These are phyloP conservation scores for Leptothorax acervorum DNA, from an alignment of 2,888 invertebrate species.

Conservation along the genomic window DNA sequence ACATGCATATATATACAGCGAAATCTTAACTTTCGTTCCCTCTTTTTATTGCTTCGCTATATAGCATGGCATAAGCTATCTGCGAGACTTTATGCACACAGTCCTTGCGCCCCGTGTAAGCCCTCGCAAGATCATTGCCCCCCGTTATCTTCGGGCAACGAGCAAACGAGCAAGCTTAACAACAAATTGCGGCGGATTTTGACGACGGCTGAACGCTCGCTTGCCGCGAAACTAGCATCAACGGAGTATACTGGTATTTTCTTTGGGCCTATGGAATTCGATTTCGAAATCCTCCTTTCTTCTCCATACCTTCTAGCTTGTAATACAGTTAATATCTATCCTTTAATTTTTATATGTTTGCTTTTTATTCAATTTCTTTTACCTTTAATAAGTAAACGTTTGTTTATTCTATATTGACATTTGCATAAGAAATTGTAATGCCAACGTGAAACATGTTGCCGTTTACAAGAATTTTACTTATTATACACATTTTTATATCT, in stretches of 20 bases:
- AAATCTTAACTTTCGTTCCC: conserved; percentile 49
- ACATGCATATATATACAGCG: neutral
- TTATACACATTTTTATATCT: neutral
- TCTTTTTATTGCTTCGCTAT: conserved; percentile 33
- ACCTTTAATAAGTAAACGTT: neutral
- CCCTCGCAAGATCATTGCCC: conserved; percentile 42
- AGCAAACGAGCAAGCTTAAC: conserved; percentile 38
- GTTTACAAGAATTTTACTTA: neutral
- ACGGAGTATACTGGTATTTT: neutral
- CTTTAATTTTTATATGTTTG: neutral
- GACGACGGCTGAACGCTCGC: conserved; percentile 17
- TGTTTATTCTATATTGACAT: neutral
- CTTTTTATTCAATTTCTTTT: neutral
- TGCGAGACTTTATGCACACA: conserved; percentile 41
- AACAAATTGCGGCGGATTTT: conserved; percentile 45
- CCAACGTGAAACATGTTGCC: neutral
- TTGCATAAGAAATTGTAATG: neutral
- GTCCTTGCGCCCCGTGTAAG: conserved; percentile 27
- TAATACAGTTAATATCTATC: neutral
- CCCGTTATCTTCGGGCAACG: conserved; percentile 40
- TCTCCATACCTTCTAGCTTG: neutral
- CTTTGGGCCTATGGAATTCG: neutral
- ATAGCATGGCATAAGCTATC: conserved; percentile 27
- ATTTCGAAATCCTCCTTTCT: conserved; percentile 13
- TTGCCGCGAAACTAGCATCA: neutral